Conservation (phyloP, 2,113 vertebrate genomes). For the Corythaeola cristata region DNA sequence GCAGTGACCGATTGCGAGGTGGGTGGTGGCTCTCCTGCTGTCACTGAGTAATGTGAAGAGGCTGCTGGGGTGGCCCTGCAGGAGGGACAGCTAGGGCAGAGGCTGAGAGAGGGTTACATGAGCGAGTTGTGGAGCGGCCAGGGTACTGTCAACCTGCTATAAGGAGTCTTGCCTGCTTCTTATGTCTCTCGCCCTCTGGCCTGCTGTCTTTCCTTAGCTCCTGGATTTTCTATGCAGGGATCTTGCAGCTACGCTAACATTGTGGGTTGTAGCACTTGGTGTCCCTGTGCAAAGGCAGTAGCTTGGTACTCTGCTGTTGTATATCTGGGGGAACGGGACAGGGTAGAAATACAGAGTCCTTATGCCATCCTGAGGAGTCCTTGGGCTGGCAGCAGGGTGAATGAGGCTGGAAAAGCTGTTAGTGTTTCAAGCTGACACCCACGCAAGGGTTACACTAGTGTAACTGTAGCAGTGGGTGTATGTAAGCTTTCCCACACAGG, state of each 20-base stretch:
- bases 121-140: not conserved
- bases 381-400: not conserved
- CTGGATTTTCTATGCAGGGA: not conserved
- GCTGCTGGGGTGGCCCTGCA: not conserved
- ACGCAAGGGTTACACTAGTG: not conserved
- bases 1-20: not conserved
- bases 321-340: accelerated
- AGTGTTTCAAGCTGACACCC: not conserved
- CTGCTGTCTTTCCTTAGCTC: not conserved
- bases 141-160: not conserved
- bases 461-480: not conserved
- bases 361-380: not conserved
- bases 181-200: not conserved
- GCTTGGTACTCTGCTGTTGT: not conserved
- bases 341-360: not conserved
- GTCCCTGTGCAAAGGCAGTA: not conserved
- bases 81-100: too few species aligned
- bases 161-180: not conserved
- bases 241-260: accelerated
- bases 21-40: not conserved
- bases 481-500: not conserved
- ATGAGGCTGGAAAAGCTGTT: not conserved
- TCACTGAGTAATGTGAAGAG: not conserved
- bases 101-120: not conserved
- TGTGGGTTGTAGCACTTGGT: accelerated